Conservation (phyloP, 2,113 vertebrate genomes). For the Gallinago paraguaiae region DNA sequence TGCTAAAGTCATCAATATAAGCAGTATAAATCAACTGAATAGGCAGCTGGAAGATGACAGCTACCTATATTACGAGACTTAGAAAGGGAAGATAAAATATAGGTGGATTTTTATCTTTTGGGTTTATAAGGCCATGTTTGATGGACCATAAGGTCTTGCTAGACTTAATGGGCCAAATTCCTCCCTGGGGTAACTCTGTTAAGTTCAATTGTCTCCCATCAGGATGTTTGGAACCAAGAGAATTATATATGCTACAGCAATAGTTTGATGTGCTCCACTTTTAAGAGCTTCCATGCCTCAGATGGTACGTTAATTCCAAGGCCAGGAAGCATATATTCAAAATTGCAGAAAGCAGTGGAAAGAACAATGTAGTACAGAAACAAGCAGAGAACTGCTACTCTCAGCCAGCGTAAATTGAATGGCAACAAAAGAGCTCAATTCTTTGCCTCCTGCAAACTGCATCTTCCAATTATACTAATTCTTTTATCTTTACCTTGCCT, state of each 20-base stretch:
- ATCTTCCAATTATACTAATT: constrained; percentile 18
- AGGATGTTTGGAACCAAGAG: background rate
- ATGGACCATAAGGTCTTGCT: background rate
- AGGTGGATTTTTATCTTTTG: constrained; percentile 37
- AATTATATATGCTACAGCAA: background rate
- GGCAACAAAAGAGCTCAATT: background rate
- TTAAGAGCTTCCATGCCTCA: background rate
- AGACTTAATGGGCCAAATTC: constrained; percentile 15
- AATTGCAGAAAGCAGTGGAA: background rate
- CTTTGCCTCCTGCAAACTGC: background rate
- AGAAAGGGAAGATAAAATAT: constrained; percentile 8
- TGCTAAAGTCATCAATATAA: constrained; percentile 14
- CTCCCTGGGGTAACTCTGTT: background rate
- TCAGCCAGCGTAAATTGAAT: background rate
- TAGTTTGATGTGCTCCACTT: background rate
- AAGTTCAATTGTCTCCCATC: background rate
- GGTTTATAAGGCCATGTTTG: background rate
- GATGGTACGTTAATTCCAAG: constrained; percentile 1
- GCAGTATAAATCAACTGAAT: constrained; percentile 8
- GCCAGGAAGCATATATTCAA: background rate
- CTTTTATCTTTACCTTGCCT: background rate
- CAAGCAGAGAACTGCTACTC: background rate
- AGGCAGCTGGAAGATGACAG: constrained; percentile 17
- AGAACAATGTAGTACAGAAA: background rate
- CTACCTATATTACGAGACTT: background rate